These are phyloP conservation scores for Eurypyga helias DNA, from an alignment of 2,113 vertebrate species.

Conservation along the genomic window DNA sequence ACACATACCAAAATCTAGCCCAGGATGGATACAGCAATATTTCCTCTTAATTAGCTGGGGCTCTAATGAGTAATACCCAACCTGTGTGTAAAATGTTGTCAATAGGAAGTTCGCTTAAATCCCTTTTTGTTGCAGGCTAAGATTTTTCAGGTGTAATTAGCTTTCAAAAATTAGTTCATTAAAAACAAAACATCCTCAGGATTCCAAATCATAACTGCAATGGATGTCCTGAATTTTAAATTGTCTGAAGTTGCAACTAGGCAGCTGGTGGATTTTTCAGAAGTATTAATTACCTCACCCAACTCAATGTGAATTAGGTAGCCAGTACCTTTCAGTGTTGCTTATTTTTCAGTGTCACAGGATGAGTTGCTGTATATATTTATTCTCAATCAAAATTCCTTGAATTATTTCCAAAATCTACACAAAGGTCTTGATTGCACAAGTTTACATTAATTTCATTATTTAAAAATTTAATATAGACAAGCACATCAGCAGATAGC, in stretches of 20 bases:
- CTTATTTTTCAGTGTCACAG: neutral
- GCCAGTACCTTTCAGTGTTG: neutral
- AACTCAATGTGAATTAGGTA: neutral
- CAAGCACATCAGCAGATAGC: neutral
- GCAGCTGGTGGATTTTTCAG: neutral
- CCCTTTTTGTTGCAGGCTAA: neutral
- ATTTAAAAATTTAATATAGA: neutral
- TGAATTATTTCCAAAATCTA: neutral
- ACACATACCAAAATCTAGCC: neutral
- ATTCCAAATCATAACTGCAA: neutral
- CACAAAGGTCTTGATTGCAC: neutral
- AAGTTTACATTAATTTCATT: neutral
- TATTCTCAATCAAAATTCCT: neutral
- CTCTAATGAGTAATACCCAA: neutral
- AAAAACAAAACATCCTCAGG: neutral
- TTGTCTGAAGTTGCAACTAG: neutral
- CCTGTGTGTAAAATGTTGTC: neutral
- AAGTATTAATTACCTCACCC: neutral
- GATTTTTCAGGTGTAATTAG: conserved; percentile 15
- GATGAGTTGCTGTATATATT: neutral
- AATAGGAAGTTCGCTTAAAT: neutral
- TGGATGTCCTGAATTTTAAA: neutral
- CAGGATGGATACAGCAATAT: neutral
- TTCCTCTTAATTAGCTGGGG: neutral
- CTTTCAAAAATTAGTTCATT: neutral